Conservation (phyloP, 2,797 vertebrate species). For the Melanotaenia nigrans region DNA sequence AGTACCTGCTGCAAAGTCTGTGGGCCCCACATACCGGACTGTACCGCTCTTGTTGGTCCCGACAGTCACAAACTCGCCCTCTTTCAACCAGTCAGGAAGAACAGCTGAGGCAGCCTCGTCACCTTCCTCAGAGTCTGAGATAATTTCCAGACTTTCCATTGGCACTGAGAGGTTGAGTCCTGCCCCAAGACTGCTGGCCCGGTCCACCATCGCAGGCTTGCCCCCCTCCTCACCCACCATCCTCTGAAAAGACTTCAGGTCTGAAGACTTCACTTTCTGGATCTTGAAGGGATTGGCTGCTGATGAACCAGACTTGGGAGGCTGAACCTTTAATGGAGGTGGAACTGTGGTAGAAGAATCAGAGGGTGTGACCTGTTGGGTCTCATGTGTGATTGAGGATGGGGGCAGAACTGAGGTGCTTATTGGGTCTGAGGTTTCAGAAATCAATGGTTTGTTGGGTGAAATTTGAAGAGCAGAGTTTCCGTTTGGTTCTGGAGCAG, state of each 20-base stretch:
- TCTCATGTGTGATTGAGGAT: constrained; percentile 2
- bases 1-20: constrained; percentile 90
- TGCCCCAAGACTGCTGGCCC: constrained; percentile 22
- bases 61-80: constrained; percentile 90
- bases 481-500: constrained; percentile 2
- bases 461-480: not conserved
- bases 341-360: constrained; percentile 4
- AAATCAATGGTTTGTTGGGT: constrained; percentile 6
- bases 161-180: constrained; percentile 54
- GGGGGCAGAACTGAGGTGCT: not conserved
- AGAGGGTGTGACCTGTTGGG: not conserved
- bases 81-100: constrained; percentile 92
- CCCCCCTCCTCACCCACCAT: constrained; percentile 67
- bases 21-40: constrained; percentile 90
- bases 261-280: constrained; percentile 82
- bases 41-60: constrained; percentile 88
- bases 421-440: constrained; percentile 17
- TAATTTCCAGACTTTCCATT: constrained; percentile 79
- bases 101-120: constrained; percentile 33
- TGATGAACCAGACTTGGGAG: constrained; percentile 21
- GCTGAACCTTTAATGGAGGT: not conserved
- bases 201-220: not conserved
- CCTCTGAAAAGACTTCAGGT: constrained; percentile 81
- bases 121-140: constrained; percentile 86
- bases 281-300: constrained; percentile 80